These are phyloP conservation scores for Thermophis baileyi DNA, from an alignment of 2,113 vertebrate genomes.

Conservation along the genomic window DNA sequence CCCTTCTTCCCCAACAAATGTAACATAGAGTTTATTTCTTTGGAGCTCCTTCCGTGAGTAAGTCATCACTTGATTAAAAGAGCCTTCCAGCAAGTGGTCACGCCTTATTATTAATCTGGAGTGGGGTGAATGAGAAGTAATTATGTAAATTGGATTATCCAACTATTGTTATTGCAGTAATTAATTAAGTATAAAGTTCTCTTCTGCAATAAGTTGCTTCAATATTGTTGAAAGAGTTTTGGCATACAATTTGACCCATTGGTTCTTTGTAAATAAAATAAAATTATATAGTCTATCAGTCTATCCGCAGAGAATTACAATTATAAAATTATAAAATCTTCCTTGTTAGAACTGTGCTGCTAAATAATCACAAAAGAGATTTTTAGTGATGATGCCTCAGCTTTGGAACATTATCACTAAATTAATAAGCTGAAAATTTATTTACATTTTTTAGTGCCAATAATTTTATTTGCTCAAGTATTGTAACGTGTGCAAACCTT, in stretches of 20 bases:
- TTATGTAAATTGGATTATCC: neutral
- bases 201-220: neutral
- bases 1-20: slow-evolving; percentile 97
- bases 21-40: slow-evolving; percentile 95
- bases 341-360: neutral
- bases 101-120: slow-evolving; percentile 88
- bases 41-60: slow-evolving; percentile 98
- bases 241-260: accelerated
- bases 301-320: neutral
- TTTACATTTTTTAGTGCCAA: neutral
- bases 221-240: neutral
- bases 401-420: neutral
- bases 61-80: slow-evolving; percentile 98
- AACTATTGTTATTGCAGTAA: neutral
- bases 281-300: neutral
- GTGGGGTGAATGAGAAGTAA: slow-evolving; percentile 7
- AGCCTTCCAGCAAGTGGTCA: slow-evolving; percentile 93
- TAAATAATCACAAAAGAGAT: neutral
- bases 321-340: slow-evolving; percentile 5
- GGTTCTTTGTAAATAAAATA: neutral
- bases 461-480: neutral
- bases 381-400: neutral
- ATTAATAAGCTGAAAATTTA: neutral
- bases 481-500: neutral
- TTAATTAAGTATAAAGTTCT: neutral